These are phyloP conservation scores for Malurus melanocephalus DNA, from an alignment of 2,113 vertebrate species.

Conservation along the genomic window DNA sequence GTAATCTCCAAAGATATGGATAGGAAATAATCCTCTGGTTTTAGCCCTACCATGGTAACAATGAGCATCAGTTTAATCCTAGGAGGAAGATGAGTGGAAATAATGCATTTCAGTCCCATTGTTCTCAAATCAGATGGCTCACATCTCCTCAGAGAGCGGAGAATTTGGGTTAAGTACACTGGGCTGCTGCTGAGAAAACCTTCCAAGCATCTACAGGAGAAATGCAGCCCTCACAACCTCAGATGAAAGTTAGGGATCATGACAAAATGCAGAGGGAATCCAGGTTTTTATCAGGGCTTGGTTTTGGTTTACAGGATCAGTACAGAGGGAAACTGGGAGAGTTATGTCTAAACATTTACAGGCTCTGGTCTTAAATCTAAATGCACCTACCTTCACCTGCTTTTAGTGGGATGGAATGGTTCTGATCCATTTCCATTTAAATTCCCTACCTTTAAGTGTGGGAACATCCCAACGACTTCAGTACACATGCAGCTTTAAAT, in stretches of 20 bases:
- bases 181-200: background rate
- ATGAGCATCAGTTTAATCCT: conserved; percentile 11
- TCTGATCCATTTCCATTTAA: background rate
- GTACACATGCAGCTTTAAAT: background rate
- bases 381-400: rapidly evolving
- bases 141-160: background rate
- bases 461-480: background rate
- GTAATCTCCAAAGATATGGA: background rate
- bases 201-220: background rate
- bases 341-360: background rate
- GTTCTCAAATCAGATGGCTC: background rate
- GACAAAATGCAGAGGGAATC: background rate
- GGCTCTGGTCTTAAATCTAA: background rate
- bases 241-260: background rate
- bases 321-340: background rate
- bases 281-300: background rate
- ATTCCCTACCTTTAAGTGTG: background rate
- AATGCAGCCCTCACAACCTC: background rate
- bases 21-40: conserved; percentile 4
- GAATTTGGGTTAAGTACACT: conserved; percentile 17
- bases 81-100: conserved; percentile 17
- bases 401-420: background rate
- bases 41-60: conserved; percentile 4
- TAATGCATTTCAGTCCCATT: background rate
- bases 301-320: background rate